Evolutionary conservation across 2,797 vertebrate species (phyloP).

Genomic region (Aplochiton taeniatus): DNA sequence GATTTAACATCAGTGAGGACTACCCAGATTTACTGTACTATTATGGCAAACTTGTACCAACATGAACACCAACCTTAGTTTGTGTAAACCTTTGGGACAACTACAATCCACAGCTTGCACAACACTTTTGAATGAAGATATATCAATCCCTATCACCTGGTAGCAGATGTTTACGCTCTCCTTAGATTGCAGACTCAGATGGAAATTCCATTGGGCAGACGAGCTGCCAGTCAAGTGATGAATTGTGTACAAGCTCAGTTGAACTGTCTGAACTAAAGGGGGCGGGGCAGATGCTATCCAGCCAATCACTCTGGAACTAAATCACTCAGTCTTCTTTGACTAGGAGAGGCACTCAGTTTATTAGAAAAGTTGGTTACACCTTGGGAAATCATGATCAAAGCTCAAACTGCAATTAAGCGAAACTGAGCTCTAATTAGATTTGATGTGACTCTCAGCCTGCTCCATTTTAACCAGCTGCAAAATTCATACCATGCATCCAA

Average conservation of each 20-base stretch:
- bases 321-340: conserved; percentile 20
- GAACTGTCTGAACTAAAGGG: conserved; percentile 1
- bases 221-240: conserved; percentile 10
- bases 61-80: too few relatives aligned
- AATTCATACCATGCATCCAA: conserved; percentile 22
- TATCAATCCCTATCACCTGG: not conserved
- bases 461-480: conserved; percentile 39
- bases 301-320: conserved; percentile 20
- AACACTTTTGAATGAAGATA: not conserved
- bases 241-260: conserved; percentile 16
- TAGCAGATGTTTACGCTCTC: not conserved
- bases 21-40: too few relatives aligned
- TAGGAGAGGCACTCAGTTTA: conserved; percentile 46
- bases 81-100: too few relatives aligned
- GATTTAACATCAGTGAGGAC: too few relatives aligned
- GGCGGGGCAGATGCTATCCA: conserved; percentile 19
- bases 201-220: not conserved
- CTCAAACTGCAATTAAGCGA: conserved; percentile 52
- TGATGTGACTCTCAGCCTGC: conserved; percentile 49
- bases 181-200: not conserved
- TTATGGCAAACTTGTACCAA: too few relatives aligned
- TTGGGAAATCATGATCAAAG: conserved; percentile 60
- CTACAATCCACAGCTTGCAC: not conserved
- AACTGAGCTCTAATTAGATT: conserved; percentile 49
- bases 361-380: conserved; percentile 50